phyloP scores from a whole-genome alignment of 2,113 vertebrate species.

The Ammodytes marinus region DNA sequence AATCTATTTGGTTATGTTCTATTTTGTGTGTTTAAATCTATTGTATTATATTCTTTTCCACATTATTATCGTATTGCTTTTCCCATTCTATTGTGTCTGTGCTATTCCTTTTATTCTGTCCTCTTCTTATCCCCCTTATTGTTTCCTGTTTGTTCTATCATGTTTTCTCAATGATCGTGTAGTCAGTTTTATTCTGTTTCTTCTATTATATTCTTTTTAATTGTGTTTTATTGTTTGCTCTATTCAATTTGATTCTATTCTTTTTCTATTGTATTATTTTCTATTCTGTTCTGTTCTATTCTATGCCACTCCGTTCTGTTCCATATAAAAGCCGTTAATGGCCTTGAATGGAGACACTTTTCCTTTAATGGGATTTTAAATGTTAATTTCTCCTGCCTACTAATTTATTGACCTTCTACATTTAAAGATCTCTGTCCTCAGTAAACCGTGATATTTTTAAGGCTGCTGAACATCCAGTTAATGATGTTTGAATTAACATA shows the following conservation, averaged over 20 bases:
- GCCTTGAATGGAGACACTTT: slow-evolving; percentile 33
- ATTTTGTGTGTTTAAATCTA: not conserved
- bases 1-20: not conserved
- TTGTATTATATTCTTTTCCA: not conserved
- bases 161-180: not conserved
- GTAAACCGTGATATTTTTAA: slow-evolving; percentile 37
- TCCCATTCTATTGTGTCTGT: not conserved
- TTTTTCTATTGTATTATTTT: not conserved
- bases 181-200: not conserved
- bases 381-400: slow-evolving; percentile 52
- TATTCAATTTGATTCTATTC: not conserved
- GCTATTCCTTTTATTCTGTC: not conserved
- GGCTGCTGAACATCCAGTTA: slow-evolving; percentile 19
- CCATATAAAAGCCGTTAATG: slow-evolving; percentile 25
- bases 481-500: slow-evolving; percentile 41
- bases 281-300: not conserved
- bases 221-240: not conserved
- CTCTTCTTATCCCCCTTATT: not conserved
- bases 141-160: not conserved
- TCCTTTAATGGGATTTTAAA: slow-evolving; percentile 49
- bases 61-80: not conserved
- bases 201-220: not conserved
- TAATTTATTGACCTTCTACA: slow-evolving; percentile 37
- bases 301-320: not conserved
- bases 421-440: slow-evolving; percentile 32